Percentiles rank a stretch among this genome's conserved stretches.
Evolutionary conservation across 2,113 vertebrate species (phyloP).

Genomic region (Peromyscus polionotus): DNA sequence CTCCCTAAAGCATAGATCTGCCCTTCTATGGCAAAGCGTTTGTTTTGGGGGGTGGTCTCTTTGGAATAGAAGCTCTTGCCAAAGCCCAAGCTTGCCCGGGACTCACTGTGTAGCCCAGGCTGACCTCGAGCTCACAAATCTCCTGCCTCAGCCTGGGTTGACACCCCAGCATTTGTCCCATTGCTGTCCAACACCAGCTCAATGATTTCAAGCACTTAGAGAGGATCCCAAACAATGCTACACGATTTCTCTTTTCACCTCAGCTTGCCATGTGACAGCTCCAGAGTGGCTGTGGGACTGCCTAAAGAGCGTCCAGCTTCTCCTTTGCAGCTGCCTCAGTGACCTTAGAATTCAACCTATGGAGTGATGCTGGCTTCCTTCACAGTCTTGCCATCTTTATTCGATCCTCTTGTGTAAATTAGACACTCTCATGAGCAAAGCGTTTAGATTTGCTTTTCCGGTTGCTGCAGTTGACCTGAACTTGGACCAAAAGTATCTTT

Average conservation of each 20-base stretch:
- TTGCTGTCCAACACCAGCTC: not conserved
- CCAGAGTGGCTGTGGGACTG: not conserved
- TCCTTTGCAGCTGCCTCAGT: fast-evolving
- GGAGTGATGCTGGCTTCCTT: not conserved
- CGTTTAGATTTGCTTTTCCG: not conserved
- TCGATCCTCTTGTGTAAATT: not conserved
- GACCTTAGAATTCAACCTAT: not conserved
- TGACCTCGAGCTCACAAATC: not conserved
- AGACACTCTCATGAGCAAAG: not conserved
- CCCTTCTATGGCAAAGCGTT: not conserved
- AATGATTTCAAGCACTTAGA: not conserved
- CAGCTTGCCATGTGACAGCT: not conserved
- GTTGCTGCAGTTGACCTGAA: not conserved
- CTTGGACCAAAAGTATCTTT: not conserved
- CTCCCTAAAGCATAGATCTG: not conserved
- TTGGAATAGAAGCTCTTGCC: not conserved
- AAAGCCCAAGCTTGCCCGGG: not conserved
- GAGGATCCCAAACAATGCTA: not conserved
- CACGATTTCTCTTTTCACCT: not conserved
- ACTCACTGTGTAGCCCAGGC: not conserved
- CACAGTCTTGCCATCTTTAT: not conserved
- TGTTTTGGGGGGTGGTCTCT: not conserved
- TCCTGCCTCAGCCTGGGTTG: not conserved
- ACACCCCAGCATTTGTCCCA: not conserved
- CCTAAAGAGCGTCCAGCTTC: not conserved